A percentile compares a stretch with the other conserved stretches of the same genome.
Conservation (phyloP, 30 jellyfish, hydroid and myxozoan genomes). For the Pseudorhiza aurosa region DNA sequence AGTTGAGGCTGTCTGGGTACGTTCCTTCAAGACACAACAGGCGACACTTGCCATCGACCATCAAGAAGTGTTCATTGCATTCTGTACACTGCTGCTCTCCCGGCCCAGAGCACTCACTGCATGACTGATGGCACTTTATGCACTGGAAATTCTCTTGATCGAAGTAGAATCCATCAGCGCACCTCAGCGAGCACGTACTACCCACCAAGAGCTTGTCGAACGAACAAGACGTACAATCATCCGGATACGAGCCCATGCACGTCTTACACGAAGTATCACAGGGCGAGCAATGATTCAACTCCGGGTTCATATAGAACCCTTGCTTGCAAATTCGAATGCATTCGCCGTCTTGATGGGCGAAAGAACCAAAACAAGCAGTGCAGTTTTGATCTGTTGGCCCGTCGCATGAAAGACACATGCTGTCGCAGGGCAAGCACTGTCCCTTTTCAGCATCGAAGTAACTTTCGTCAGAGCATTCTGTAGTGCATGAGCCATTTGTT, state of each 20-base stretch:
- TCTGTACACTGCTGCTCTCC: conserved; percentile 28
- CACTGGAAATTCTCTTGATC: conserved; percentile 20
- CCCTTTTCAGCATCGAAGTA: neutral
- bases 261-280: conserved; percentile 85
- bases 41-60: conserved; percentile 36
- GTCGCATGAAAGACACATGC: conserved; percentile 47
- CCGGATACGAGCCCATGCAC: conserved; percentile 63
- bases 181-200: conserved; percentile 58
- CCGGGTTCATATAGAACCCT: conserved; percentile 33
- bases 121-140: conserved; percentile 35
- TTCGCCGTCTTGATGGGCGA: conserved; percentile 27
- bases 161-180: conserved; percentile 42
- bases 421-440: conserved; percentile 35
- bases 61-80: conserved; percentile 42
- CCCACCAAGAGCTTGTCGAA: conserved; percentile 22
- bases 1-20: conserved; percentile 8
- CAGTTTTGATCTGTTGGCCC: conserved; percentile 63
- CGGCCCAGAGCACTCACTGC: conserved; percentile 61
- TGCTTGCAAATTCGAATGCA: conserved; percentile 60
- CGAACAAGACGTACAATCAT: conserved; percentile 82
- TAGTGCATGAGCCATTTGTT: conserved; percentile 7
- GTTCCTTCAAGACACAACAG: conserved; percentile 37
- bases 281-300: conserved; percentile 42
- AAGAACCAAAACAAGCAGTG: conserved; percentile 48
- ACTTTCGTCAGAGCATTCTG: conserved; percentile 25